Evolutionary conservation across 2,113 vertebrate species (phyloP).

Genomic region (Nycticebus coucang): DNA sequence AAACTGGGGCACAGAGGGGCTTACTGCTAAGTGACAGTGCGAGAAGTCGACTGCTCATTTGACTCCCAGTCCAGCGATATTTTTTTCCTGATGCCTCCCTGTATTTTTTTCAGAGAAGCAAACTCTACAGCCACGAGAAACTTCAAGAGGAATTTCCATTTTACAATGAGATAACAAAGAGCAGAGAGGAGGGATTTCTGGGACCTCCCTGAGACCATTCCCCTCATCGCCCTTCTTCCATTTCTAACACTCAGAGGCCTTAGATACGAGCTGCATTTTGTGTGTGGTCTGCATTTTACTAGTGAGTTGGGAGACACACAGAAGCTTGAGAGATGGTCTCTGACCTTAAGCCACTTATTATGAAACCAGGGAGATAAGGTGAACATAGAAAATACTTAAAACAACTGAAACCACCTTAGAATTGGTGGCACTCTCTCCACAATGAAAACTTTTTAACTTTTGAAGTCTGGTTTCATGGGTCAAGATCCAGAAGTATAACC

Average conservation of each 20-base stretch:
- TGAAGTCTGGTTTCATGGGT: neutral
- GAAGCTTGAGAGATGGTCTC: neutral
- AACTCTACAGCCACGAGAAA: neutral
- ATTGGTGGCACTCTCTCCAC: neutral
- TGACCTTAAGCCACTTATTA: neutral
- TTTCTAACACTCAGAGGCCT: neutral
- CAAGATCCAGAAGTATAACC: neutral
- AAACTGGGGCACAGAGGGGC: neutral
- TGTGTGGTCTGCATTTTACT: neutral
- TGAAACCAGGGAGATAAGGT: neutral
- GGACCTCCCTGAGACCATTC: neutral
- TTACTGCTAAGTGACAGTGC: too few relatives aligned
- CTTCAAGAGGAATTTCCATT: neutral
- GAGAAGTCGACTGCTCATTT: neutral
- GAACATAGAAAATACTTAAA: neutral
- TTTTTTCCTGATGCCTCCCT: neutral
- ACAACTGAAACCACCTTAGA: neutral
- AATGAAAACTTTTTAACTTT: neutral
- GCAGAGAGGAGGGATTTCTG: neutral
- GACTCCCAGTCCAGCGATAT: neutral
- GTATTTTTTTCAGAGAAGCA: neutral
- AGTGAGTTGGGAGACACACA: neutral
- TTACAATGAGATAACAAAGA: neutral
- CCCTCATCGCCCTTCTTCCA: neutral
- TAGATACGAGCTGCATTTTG: neutral